These are phyloP conservation scores for Melanotaenia nigrans DNA, from an alignment of 2,797 vertebrate genomes.

Conservation along the genomic window DNA sequence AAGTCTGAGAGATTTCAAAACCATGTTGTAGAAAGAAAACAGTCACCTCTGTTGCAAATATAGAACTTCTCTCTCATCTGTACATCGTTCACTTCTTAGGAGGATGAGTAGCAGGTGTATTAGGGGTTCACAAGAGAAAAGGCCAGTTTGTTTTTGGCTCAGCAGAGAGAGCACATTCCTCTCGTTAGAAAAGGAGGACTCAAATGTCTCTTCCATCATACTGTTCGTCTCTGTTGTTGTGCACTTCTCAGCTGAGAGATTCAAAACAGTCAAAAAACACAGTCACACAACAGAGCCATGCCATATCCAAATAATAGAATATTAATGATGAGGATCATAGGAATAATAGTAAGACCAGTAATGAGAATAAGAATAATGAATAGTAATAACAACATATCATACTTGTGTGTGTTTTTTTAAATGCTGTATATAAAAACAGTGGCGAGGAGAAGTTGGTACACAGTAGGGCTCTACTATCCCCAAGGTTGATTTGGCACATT, in stretches of 20 bases:
- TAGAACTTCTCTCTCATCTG: slow-evolving; percentile 89
- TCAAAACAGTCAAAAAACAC: slow-evolving; percentile 87
- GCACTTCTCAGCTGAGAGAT: slow-evolving; percentile 76
- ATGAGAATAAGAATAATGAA: slow-evolving; percentile 79
- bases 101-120: slow-evolving; percentile 53
- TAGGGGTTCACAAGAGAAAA: slow-evolving; percentile 64
- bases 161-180: slow-evolving; percentile 61
- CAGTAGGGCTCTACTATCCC: slow-evolving; percentile 77
- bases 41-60: slow-evolving; percentile 94
- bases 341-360: slow-evolving; percentile 79
- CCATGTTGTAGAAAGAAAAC: slow-evolving; percentile 86
- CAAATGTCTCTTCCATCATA: slow-evolving; percentile 51
- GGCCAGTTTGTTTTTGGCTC: slow-evolving; percentile 53
- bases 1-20: slow-evolving; percentile 88
- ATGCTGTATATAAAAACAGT: slow-evolving; percentile 81
- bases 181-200: slow-evolving; percentile 67
- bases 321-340: slow-evolving; percentile 73
- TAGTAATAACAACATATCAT: slow-evolving; percentile 80
- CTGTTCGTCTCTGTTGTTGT: slow-evolving; percentile 64
- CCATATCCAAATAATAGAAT: slow-evolving; percentile 83
- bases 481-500: slow-evolving; percentile 83
- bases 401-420: slow-evolving; percentile 74
- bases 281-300: slow-evolving; percentile 88
- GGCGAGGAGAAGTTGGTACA: slow-evolving; percentile 77
- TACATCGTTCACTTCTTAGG: slow-evolving; percentile 79